Conservation (phyloP, 2,797 vertebrate species). For the Falco columbarius region DNA sequence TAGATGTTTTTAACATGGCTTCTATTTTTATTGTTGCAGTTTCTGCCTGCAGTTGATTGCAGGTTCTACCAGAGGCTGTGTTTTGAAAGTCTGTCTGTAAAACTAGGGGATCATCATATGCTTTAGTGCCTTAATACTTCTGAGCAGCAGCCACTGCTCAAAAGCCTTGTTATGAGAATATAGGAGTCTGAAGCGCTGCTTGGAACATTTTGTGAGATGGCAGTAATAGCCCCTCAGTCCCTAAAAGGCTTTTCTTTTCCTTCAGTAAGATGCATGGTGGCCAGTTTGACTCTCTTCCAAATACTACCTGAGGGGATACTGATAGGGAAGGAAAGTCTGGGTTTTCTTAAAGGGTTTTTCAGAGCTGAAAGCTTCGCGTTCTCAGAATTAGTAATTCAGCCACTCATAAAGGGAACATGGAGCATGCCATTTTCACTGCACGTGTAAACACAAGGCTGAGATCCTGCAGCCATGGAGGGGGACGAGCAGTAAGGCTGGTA, state of each 20-base stretch:
- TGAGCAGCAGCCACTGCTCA: not conserved
- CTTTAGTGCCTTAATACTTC: not conserved
- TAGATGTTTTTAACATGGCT: not conserved
- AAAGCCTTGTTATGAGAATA: not conserved
- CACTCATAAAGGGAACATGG: not conserved
- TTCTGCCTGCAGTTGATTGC: not conserved
- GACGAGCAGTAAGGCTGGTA: not conserved
- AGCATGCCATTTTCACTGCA: not conserved
- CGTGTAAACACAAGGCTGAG: not conserved
- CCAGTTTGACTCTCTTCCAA: not conserved
- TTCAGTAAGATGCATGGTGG: not conserved
- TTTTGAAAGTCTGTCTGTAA: constrained; percentile 16
- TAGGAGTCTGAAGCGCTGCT: not conserved
- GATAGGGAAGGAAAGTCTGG: not conserved
- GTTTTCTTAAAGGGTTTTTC: not conserved
- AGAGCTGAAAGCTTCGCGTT: not conserved
- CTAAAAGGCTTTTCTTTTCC: not conserved
- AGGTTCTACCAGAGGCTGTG: not conserved
- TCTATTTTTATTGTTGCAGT: constrained; percentile 8
- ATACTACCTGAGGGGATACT: not conserved
- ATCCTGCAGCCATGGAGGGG: not conserved
- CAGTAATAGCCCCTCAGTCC: not conserved
- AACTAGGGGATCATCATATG: not conserved
- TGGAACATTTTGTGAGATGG: not conserved
- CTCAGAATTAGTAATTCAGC: not conserved